Base-by-base conservation (phyloP, 2,888 invertebrate species). In the Parochlus steinenii region DNA sequence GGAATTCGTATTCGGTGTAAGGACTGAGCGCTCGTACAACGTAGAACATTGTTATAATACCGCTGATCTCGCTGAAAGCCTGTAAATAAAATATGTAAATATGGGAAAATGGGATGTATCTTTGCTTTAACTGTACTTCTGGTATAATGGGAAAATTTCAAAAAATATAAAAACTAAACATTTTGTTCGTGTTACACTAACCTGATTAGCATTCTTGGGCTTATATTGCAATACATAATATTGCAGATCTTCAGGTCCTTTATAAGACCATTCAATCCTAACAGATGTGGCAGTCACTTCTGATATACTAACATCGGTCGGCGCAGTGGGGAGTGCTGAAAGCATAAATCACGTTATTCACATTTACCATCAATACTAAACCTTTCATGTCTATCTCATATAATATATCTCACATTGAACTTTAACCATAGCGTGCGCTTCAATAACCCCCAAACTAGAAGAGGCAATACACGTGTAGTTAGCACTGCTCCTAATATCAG, bases 381-480 rank as follows among this genome's bases (percentile, higher is more conserved):
- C n/a, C n/a, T n/a, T n/a, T n/a, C n/a, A n/a, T n/a, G n/a, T n/a
- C n/a, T n/a, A n/a, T n/a, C n/a, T n/a, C n/a, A n/a, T n/a, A n/a
- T n/a, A n/a, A n/a, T n/a, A n/a, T n/a, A n/a, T 67, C 73, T 77
- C 61, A 93, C 95, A 90, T 73, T 93, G 90, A 45, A 97, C 95
- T 69, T 86, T 83, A 45, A 98, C 90, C 49, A 79, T 71, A 8
- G 90, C 79, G 1, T 75, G 71, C 4, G 80, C 71, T 52, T 92
- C 90, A 42, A 95, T 89, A 49, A 83, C 77, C 29, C 92, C 95
- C 37, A 97, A 69, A 11, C 86, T 87, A 50, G 92, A 92, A 36
- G 86, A 82, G 1, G 97, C 97, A 41, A 89, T 80, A 56, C 97
- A 98, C 1, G 95, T 97, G 63, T 90, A 98, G 63, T 95, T 97